Conservation (phyloP, 2,888 invertebrate species). For the Sialis fuliginosa region DNA sequence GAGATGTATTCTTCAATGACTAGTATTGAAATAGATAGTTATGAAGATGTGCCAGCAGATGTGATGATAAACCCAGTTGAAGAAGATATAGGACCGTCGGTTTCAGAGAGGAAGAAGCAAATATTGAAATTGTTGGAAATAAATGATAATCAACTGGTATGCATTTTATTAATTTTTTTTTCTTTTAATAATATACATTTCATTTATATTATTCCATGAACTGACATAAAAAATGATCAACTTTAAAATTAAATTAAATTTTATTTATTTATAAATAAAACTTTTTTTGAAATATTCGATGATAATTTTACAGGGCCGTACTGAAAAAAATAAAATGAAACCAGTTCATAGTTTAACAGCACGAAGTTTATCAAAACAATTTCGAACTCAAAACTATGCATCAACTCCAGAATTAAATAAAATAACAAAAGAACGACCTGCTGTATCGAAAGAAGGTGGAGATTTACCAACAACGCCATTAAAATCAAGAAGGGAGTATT, state of each 20-base stretch:
- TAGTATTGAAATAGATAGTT: too few relatives aligned
- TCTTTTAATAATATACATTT: too few relatives aligned
- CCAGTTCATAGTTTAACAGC: slow-evolving; percentile 62
- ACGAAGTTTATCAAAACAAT: slow-evolving; percentile 56
- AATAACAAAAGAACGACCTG: background rate
- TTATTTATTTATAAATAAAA: too few relatives aligned
- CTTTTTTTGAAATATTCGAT: background rate
- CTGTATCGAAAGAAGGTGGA: background rate
- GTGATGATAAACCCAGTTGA: too few relatives aligned
- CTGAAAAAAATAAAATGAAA: slow-evolving; percentile 9
- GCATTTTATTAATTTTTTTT: background rate
- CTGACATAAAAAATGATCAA: background rate
- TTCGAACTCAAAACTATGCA: slow-evolving; percentile 18
- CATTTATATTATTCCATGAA: too few relatives aligned
- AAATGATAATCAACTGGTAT: background rate
- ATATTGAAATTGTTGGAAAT: background rate
- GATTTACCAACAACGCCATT: background rate
- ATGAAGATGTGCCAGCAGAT: too few relatives aligned
- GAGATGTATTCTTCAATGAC: too few relatives aligned
- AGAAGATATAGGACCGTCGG: too few relatives aligned
- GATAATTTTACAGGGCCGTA: background rate
- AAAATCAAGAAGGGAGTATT: background rate
- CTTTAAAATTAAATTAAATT: too few relatives aligned
- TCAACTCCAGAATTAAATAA: background rate
- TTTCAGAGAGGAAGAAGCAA: background rate